These are phyloP conservation scores for Dinomys branickii DNA, from an alignment of 2,113 vertebrate species.

Conservation along the genomic window DNA sequence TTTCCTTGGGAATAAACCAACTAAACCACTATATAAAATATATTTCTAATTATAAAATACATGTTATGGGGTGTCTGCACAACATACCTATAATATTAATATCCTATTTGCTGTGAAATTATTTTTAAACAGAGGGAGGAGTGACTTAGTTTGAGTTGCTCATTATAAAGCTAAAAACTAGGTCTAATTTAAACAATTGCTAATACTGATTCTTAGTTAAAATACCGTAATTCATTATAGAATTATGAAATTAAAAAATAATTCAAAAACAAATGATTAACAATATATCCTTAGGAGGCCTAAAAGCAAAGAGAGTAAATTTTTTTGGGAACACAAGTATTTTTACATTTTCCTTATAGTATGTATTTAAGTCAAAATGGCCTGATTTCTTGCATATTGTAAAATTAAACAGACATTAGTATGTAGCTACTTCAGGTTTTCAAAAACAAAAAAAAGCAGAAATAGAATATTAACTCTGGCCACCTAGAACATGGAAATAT, in stretches of 20 bases:
- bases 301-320: not conserved
- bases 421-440: not conserved
- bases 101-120: not conserved
- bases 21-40: not conserved
- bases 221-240: not conserved
- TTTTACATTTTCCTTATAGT: conserved; percentile 8
- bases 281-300: not conserved
- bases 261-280: not conserved
- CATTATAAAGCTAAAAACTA: conserved; percentile 1
- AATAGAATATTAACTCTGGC: not conserved
- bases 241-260: conserved; percentile 46
- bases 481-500: not conserved
- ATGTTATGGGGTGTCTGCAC: not conserved
- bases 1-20: not conserved
- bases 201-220: not conserved
- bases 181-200: conserved; percentile 24
- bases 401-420: not conserved
- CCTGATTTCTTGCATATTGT: not conserved
- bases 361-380: not conserved
- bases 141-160: not conserved
- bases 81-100: not conserved
- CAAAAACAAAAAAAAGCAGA: conserved; percentile 36
- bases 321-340: conserved; percentile 27
- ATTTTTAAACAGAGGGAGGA: not conserved
- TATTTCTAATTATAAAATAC: not conserved